Evolutionary conservation across 2,888 invertebrate genomes (phyloP).

Genomic region (Atherix ibis): DNA sequence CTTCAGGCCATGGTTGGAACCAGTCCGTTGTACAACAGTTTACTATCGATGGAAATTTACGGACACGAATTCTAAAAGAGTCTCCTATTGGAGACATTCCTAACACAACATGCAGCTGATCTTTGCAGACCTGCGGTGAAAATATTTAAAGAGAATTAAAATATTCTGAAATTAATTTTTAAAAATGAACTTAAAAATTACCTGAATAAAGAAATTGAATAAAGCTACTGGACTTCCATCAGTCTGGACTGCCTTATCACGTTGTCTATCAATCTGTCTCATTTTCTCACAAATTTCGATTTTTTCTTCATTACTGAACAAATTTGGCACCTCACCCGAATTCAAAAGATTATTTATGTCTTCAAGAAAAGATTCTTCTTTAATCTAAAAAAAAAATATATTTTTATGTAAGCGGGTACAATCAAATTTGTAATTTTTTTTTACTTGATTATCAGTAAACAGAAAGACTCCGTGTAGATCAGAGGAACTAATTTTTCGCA

Average conservation of each 20-base stretch:
- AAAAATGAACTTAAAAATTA: constrained; percentile 16
- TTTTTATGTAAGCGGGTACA: not conserved
- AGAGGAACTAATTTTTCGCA: constrained; percentile 64
- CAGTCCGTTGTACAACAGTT: constrained; percentile 94
- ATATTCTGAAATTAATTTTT: too few relatives aligned
- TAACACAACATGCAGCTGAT: constrained; percentile 77
- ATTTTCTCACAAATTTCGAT: constrained; percentile 86
- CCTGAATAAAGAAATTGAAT: constrained; percentile 70
- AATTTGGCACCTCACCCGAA: constrained; percentile 85
- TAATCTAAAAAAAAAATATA: constrained; percentile 44
- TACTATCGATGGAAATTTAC: constrained; percentile 84
- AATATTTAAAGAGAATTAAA: too few relatives aligned
- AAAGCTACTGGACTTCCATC: constrained; percentile 83
- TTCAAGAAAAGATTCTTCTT: constrained; percentile 84
- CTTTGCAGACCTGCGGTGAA: constrained; percentile 57
- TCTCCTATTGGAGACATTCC: constrained; percentile 87
- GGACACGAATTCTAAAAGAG: constrained; percentile 60
- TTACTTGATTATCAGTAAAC: constrained; percentile 76
- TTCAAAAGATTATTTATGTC: constrained; percentile 86
- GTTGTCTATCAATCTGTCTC: constrained; percentile 74
- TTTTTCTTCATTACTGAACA: constrained; percentile 73
- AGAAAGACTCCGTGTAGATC: constrained; percentile 81
- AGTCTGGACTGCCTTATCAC: constrained; percentile 73
- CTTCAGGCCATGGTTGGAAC: constrained; percentile 93
- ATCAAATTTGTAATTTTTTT: not conserved